These are phyloP conservation scores for Antrozous pallidus DNA, from an alignment of 2,797 vertebrate genomes.

Conservation along the genomic window DNA sequence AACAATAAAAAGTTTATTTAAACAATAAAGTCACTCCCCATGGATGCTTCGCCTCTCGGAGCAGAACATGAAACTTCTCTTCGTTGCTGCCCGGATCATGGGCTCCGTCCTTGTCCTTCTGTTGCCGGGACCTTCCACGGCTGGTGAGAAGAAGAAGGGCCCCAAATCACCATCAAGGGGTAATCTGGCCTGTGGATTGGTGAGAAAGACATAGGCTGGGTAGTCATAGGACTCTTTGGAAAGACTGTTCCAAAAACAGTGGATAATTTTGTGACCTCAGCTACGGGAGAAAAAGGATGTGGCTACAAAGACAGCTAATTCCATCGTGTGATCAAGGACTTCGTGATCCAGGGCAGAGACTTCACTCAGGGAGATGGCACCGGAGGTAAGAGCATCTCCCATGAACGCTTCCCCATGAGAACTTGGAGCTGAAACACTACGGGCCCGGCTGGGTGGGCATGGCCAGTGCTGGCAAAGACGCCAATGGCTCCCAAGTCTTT, in stretches of 20 bases:
- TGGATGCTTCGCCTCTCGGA: conserved; percentile 87
- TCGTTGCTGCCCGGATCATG: conserved; percentile 89
- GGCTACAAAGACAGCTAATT: conserved; percentile 97
- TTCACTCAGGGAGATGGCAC: conserved; percentile 97
- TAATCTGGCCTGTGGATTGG: conserved; percentile 92
- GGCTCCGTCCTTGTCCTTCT: conserved; percentile 90
- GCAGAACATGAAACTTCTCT: conserved; percentile 93
- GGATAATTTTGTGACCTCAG: conserved; percentile 91
- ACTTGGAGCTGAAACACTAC: conserved; percentile 98
- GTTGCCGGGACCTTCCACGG: conserved; percentile 89
- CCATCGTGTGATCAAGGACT: conserved; percentile 96
- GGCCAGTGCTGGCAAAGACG: conserved; percentile 98
- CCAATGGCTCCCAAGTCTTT: conserved; percentile 98
- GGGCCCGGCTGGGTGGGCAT: conserved; percentile 96
- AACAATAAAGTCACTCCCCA: neutral
- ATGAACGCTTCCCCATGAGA: conserved; percentile 97
- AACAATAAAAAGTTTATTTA: no score
- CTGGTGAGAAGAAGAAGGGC: conserved; percentile 95
- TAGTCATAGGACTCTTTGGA: conserved; percentile 94
- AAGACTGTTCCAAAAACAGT: conserved; percentile 96
- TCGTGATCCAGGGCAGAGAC: conserved; percentile 99
- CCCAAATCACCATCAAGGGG: conserved; percentile 95
- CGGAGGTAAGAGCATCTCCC: conserved; percentile 98
- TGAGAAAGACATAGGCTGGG: conserved; percentile 90
- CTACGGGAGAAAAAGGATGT: conserved; percentile 98